Evolutionary conservation across 2,797 vertebrate species (phyloP), one percentile per base, ranked within the genome.

Genomic region (Australoheros facetus): DNA sequence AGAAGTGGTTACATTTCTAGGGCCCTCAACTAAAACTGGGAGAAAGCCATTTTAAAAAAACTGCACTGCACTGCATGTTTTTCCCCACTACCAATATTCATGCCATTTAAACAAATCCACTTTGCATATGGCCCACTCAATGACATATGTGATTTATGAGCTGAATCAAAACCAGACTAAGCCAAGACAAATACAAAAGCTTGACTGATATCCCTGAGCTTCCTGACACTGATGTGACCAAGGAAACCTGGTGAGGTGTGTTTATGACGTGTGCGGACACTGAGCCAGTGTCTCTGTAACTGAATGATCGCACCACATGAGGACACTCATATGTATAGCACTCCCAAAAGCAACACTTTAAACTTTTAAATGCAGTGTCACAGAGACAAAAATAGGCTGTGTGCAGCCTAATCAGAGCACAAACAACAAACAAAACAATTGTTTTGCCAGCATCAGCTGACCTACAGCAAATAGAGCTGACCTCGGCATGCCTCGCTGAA

Each of bases 401-500:
- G 58, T 54, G 56, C 59, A 48, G 71, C 26, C 66, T 14, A 28
- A 7, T 23, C 74, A 62, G 53, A 71, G 75, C 59, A 76, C 77
- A 42, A 72, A 62, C 76, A 80, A 88, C 81, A 89, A 85, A 93
- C 86, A 91, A 82, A 87, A 80, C 85, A 87, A 85, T 90, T 93
- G 93, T 94, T 92, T 89, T 78, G 84, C 80, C 74, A 11, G 74
- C 78, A 87, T 94, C 93, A 94, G 93, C 93, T 94, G 94, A 93
- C 83, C 83, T n/a, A 12, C 19, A 77, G 82, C 48, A 39, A 90
- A 87, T 10, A 69, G 75, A 72, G 78, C 79, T 55, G 85, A 83
- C 84, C 85, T 81, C 71, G 32, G 7, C 58, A 28, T 8, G 86
- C 78, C 84, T 76, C 72, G 58, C 16, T 32, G 71, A 73, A 85